phyloP scores from a whole-genome alignment of 2,113 vertebrate species.

The Excalfactoria chinensis region DNA sequence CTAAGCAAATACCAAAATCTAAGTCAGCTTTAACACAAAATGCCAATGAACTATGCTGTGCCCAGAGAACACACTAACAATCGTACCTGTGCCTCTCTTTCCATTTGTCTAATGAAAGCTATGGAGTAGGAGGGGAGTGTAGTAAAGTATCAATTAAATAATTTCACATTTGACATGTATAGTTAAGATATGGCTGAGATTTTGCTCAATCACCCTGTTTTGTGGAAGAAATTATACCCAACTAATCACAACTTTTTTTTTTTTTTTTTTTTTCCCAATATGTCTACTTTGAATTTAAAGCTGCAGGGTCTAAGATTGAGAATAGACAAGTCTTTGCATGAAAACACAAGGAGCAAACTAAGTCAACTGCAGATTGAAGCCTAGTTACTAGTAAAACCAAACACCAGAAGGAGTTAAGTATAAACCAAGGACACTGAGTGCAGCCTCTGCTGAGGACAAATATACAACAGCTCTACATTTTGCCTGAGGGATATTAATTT shows the following conservation, averaged over 20 bases:
- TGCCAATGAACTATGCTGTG: background rate
- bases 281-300: background rate
- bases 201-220: background rate
- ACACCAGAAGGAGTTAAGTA: slow-evolving; percentile 33
- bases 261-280: background rate
- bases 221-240: background rate
- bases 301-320: background rate
- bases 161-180: background rate
- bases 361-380: background rate
- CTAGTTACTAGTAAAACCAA: background rate
- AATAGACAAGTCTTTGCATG: background rate
- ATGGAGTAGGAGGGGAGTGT: background rate
- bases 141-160: background rate
- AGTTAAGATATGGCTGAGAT: background rate
- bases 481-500: slow-evolving; percentile 49
- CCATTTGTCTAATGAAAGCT: background rate
- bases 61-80: background rate
- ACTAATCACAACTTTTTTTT: background rate
- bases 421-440: background rate
- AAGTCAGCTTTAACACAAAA: background rate
- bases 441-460: background rate
- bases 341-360: background rate
- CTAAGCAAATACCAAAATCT: background rate
- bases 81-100: background rate
- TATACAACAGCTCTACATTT: background rate